A percentile compares a stretch with the other conserved stretches of the same genome.
Evolutionary conservation across 2,797 vertebrate genomes (phyloP).

Genomic region (Cossypha niveicapilla): DNA sequence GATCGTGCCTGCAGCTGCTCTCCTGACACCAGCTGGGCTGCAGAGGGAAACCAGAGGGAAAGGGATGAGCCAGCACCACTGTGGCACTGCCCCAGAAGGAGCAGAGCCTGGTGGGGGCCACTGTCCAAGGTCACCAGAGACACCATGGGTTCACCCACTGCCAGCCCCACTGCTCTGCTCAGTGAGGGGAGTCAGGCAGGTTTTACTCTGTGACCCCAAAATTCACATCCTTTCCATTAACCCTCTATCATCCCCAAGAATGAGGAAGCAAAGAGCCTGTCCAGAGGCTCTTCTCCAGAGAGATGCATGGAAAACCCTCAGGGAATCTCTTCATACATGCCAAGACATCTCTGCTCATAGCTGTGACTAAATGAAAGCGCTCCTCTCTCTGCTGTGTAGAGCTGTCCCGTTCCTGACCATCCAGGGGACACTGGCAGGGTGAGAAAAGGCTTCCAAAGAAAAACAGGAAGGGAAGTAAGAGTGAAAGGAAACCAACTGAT

Average conservation of each 20-base stretch:
- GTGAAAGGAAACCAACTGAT: background rate
- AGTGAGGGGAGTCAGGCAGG: rapidly evolving
- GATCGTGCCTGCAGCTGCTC: background rate
- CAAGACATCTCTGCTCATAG: rapidly evolving
- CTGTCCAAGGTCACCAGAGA: background rate
- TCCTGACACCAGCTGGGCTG: background rate
- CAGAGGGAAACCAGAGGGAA: background rate
- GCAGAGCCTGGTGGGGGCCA: background rate
- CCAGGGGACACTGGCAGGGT: background rate
- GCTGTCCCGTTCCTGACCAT: background rate
- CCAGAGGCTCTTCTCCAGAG: background rate
- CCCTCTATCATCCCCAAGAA: rapidly evolving
- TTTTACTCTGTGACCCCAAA: background rate
- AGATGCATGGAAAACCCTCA: background rate
- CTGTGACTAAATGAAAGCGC: background rate
- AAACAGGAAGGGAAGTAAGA: background rate
- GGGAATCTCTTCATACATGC: background rate
- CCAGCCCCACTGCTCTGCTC: background rate
- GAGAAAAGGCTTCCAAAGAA: background rate
- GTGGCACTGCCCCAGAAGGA: background rate
- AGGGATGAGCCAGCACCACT: background rate
- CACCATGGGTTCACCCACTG: background rate
- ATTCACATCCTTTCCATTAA: background rate
- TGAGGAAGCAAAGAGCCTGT: background rate
- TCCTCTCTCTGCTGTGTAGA: background rate